Conservation (phyloP, 2,888 invertebrate genomes). For the Hymenopus coronatus region DNA sequence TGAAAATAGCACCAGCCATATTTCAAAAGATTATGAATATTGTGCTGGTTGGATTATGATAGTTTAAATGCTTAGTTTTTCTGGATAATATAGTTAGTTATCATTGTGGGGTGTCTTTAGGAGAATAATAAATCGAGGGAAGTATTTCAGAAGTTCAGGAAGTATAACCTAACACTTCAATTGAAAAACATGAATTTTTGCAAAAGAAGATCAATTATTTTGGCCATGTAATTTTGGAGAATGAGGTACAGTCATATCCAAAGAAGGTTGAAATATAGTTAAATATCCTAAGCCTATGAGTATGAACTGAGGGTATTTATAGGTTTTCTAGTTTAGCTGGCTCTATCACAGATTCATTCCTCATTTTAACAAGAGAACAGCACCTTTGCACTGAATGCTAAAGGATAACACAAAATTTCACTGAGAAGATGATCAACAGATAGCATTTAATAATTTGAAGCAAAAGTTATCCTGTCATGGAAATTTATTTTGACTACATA, state of each 20-base stretch:
- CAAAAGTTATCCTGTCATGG: conserved; percentile 36
- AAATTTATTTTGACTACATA: conserved; percentile 39
- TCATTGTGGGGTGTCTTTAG: not conserved
- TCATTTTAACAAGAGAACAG: conserved; percentile 40
- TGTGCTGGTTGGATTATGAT: not conserved
- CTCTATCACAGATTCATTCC: conserved; percentile 44
- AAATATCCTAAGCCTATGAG: conserved; percentile 33
- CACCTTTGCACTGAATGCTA: conserved; percentile 37
- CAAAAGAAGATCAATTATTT: not conserved
- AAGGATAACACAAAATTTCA: not conserved
- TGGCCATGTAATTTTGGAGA: conserved; percentile 33
- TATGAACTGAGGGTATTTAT: conserved; percentile 28
- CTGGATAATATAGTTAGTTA: not conserved
- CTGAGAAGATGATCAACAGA: not conserved
- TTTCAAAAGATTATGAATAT: not conserved
- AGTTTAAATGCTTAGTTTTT: not conserved
- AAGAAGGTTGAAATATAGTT: conserved; percentile 34
- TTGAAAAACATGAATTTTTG: conserved; percentile 36
- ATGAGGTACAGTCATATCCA: conserved; percentile 36
- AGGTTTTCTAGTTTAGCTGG: conserved; percentile 43
- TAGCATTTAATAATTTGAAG: not conserved
- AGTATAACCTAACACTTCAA: conserved; percentile 31
- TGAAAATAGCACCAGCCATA: not conserved
- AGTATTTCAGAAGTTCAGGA: not conserved
- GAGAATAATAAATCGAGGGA: not conserved